These are phyloP conservation scores for Pygocentrus nattereri DNA, from an alignment of 2,797 vertebrate species.

Conservation along the genomic window DNA sequence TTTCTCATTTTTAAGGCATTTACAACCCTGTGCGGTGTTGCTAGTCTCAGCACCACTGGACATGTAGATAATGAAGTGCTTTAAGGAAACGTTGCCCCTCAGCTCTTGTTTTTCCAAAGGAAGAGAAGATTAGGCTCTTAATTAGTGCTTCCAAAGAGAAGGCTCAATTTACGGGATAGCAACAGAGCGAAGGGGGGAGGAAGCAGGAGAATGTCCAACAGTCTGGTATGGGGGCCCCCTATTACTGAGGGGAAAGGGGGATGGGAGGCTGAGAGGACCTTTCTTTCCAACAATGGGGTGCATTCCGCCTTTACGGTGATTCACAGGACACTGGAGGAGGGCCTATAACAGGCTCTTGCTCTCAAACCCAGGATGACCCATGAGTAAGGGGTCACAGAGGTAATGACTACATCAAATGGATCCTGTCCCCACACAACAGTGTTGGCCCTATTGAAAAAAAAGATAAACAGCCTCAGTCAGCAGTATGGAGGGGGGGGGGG, in stretches of 20 bases:
- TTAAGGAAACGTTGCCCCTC: slow-evolving; percentile 53
- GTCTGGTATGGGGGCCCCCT: slow-evolving; percentile 70
- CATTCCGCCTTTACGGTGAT: slow-evolving; percentile 58
- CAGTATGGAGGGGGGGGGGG: slow-evolving; percentile 43
- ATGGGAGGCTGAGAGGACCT: slow-evolving; percentile 58
- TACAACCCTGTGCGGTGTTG: slow-evolving; percentile 34
- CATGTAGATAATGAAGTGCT: slow-evolving; percentile 58
- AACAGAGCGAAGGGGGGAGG: slow-evolving; percentile 57
- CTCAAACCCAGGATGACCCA: slow-evolving; percentile 56
- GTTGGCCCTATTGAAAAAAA: slow-evolving; percentile 75
- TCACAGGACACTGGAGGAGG: slow-evolving; percentile 56
- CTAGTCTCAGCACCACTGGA: slow-evolving; percentile 50
- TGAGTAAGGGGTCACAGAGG: slow-evolving; percentile 75
- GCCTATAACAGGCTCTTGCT: slow-evolving; percentile 44
- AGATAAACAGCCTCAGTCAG: slow-evolving; percentile 79
- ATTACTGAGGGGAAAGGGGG: slow-evolving; percentile 69
- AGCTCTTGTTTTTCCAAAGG: slow-evolving; percentile 54
- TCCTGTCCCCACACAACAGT: slow-evolving; percentile 73
- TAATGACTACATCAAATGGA: slow-evolving; percentile 80
- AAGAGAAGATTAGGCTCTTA: slow-evolving; percentile 64
- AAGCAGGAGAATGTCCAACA: slow-evolving; percentile 70
- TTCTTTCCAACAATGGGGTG: slow-evolving; percentile 71
- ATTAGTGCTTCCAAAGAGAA: slow-evolving; percentile 63
- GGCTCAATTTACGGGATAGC: slow-evolving; percentile 61
- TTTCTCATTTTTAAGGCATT: slow-evolving; percentile 46